Evolutionary conservation across 2,113 vertebrate species (phyloP), one percentile per base, ranked within the genome.

Genomic region (Eudorcas thomsonii): DNA sequence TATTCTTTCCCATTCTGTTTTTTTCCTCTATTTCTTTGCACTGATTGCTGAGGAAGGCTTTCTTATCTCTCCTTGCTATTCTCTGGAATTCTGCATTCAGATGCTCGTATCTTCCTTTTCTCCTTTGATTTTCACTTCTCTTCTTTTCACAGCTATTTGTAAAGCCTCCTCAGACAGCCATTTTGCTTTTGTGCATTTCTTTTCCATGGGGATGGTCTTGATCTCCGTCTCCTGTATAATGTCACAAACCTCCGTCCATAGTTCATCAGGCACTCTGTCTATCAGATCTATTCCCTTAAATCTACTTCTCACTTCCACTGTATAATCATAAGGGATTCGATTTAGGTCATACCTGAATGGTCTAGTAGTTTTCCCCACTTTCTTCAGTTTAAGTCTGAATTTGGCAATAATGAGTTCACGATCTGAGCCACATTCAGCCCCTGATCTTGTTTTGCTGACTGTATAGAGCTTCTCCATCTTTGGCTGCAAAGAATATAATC

Each of bases 371-470:
- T n/a, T 19, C 33, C 30, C 62, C 16, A 67, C 62, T 67, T 67
- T n/a, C 30, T 64, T 67, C 7, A 19, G 17, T n/a, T n/a, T 67
- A n/a, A 67, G 62, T 67, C 33, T 67, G 33, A 17, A 9, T 9
- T 67, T n/a, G 62, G 16, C 7, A 67, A 67, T 67, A 67, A 67
- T 16, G 62, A 67, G 33, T 17, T n/a, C 62, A n/a, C n/a, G 33
- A n/a, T 67, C 33, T n/a, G 33, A 67, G 33, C 62, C 62, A 67
- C 7, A 67, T 7, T 67, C 62, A 17, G 16, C 33, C 17, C 33
- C 33, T 0, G 0, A 16, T 67, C 16, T 67, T 67, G 16, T n/a
- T 67, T 67, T 0, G 16, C 4, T n/a, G 7, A 67, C 33, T 67
- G 62, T 10, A n/a, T 67, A 67, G 62, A 67, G 33, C 33, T n/a